Percentiles rank a stretch among this genome's conserved stretches.
These are phyloP conservation scores for Halichoeres trimaculatus DNA, from an alignment of 2,113 vertebrate genomes.

Conservation along the genomic window DNA sequence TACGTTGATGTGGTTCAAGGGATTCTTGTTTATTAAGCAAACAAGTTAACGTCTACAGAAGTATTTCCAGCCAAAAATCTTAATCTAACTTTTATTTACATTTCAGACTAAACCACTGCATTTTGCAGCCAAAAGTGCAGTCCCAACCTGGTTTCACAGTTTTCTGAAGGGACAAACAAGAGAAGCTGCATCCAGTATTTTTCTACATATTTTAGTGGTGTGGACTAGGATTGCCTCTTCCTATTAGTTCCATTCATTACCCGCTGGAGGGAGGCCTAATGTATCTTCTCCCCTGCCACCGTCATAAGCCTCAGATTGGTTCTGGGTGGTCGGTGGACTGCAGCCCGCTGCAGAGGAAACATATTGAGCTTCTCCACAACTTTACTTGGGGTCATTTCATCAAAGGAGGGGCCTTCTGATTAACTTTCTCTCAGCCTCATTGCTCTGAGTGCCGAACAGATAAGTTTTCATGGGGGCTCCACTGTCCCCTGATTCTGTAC, in stretches of 20 bases:
- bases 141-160: slow-evolving; percentile 22
- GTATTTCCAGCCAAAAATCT: too few species aligned
- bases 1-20: too few species aligned
- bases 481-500: slow-evolving; percentile 67
- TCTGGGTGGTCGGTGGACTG: slow-evolving; percentile 75
- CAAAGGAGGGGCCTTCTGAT: slow-evolving; percentile 73
- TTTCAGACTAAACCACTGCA: too few species aligned
- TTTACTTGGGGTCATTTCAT: slow-evolving; percentile 79
- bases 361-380: slow-evolving; percentile 76
- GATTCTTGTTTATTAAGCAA: too few species aligned
- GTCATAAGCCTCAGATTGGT: slow-evolving; percentile 82
- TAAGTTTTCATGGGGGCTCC: slow-evolving; percentile 55
- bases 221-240: slow-evolving; percentile 70
- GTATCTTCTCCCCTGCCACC: slow-evolving; percentile 77
- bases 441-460: slow-evolving; percentile 70
- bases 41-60: too few species aligned
- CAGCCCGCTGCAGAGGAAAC: slow-evolving; percentile 70
- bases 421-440: slow-evolving; percentile 80
- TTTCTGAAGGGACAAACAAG: slow-evolving; percentile 45
- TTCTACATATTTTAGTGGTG: slow-evolving; percentile 71
- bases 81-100: too few species aligned
- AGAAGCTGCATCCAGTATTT: slow-evolving; percentile 47
- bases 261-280: slow-evolving; percentile 76
- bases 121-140: neutral
- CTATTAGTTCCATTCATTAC: slow-evolving; percentile 84